Base-by-base conservation (phyloP, 2,888 invertebrate genomes). In the Anodontia alba region DNA sequence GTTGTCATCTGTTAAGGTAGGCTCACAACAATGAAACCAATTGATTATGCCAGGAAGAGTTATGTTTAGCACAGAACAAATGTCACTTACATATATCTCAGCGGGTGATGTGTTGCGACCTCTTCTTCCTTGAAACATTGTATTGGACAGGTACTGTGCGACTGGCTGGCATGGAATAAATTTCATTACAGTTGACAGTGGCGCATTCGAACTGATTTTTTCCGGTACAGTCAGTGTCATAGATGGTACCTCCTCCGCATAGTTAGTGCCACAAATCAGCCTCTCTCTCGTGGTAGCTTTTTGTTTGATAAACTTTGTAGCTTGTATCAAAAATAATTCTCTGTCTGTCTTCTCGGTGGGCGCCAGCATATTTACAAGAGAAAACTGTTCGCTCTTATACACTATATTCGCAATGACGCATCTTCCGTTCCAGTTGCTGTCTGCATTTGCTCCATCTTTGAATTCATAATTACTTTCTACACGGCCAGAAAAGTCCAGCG, bases 401-500 rank as follows among this genome's bases (percentile, higher is more conserved):
- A 8, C 20, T 12, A 62, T 23, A 17, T 62, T 62, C 12, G 20
- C 62, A 62, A 62, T 17, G 1, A 62, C 17, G 17, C 62, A 62
- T 62, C 62, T 31, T 12, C 62, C 62, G 33, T 62, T 62, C 62
- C 62, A 62, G 33, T 12, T 33, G 23, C 62, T 62, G 1, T 62
- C n/a, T 2, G 62, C 29, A 23, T 62, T 17, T 12, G 12, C 29
- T 26, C n/a, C 54, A 23, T 62, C 62, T 20, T 62, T 17, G n/a
- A 33, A 62, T 33, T 62, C 62, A 20, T 62, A 17, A 33, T 20
- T 12, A 20, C 33, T 62, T 33, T 31, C 33, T 2, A 62, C 62
- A 2, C 12, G 3, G 2, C 62, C 62, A 33, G 12, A 33, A 33
- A 33, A 62, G 5, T 33, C 33, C 31, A 33, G 3, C 26, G 62